Base-by-base conservation (phyloP, 2,797 vertebrate species). In the Synanceia verrucosa region DNA sequence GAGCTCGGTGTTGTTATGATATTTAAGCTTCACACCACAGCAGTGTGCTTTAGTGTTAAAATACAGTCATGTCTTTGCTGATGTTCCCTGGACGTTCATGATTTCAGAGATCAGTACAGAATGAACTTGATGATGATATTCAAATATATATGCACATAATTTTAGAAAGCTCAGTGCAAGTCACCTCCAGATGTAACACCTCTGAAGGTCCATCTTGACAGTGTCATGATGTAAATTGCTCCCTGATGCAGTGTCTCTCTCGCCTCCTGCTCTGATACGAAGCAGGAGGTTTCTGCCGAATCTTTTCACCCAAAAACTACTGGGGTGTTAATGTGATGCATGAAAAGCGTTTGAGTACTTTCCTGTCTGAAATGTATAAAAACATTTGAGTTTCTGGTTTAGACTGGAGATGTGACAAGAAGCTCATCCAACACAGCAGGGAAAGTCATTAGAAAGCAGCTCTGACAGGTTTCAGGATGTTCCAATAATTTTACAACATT, bases 161-260 rank as follows among this genome's bases (percentile, higher is more conserved):
- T 90, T 87, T 60, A 70, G 70, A 79, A 21, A 19, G 66, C 78
- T 88, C 73, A 24, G 61, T 50, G 76, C 78, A 61, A 86, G 79
- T 89, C 88, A 81, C 78, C 85, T 87, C 74, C 85, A 87, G 86
- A 88, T 90, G 79, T 85, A 84, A 89, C 85, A 79, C 88, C 86
- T 89, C 83, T 6, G 64, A 89, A 80, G 81, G 80, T 83, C 76
- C 84, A 85, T 86, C 86, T 79, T 73, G 83, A 79, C 70, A 63
- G 74, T 76, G 86, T 88, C 87, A 76, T 74, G 84, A 88, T 89
- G 81, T 85, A 89, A 90, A 91, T 84, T 90, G 88, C 80, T 90
- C 87, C 86, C 86, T 23, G 80, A 85, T 80, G 86, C 78, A 63
- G 84, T 73, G 80, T 81, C 68, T 85, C 16, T 75, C 71, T 76